Evolutionary conservation across 2,888 invertebrate genomes (phyloP).

Genomic region (Tupiocoris notatus): DNA sequence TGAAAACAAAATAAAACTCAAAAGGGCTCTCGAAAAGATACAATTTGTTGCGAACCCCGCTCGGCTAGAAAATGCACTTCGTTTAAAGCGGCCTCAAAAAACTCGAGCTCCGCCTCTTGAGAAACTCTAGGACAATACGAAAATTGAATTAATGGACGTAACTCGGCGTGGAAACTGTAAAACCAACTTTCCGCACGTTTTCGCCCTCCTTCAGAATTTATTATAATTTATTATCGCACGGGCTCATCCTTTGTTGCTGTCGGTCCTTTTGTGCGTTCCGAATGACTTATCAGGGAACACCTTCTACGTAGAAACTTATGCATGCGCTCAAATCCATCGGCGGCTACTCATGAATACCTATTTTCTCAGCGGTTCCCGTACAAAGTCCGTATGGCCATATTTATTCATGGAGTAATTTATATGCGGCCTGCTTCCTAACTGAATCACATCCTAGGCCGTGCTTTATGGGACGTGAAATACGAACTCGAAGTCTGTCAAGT

Average conservation of each 20-base stretch:
- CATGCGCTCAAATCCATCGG: conserved; percentile 38
- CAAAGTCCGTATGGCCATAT: conserved; percentile 32
- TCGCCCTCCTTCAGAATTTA: conserved; percentile 23
- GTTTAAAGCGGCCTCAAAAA: too few relatives aligned
- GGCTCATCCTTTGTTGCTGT: conserved; percentile 11
- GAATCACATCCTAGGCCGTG: conserved; percentile 7
- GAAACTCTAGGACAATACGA: not conserved
- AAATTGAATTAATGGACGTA: conserved; percentile 6
- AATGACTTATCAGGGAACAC: conserved; percentile 24
- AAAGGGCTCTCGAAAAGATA: too few relatives aligned
- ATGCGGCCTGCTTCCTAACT: conserved; percentile 31
- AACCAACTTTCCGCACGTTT: conserved; percentile 15
- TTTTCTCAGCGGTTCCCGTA: conserved; percentile 23
- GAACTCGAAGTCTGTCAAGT: too few relatives aligned
- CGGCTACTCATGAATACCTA: conserved; percentile 32
- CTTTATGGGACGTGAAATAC: conserved; percentile 2
- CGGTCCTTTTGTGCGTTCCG: conserved; percentile 28
- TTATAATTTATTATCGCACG: conserved; percentile 36
- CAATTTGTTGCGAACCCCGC: too few relatives aligned
- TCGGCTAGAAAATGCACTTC: too few relatives aligned
- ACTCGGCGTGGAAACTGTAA: not conserved
- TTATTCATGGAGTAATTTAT: conserved; percentile 39
- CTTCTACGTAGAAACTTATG: conserved; percentile 21
- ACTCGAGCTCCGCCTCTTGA: not conserved
- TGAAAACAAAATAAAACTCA: too few relatives aligned